phyloP scores from a whole-genome alignment of 1,140 invertebrate species.

The Drosophila ananassae region DNA sequence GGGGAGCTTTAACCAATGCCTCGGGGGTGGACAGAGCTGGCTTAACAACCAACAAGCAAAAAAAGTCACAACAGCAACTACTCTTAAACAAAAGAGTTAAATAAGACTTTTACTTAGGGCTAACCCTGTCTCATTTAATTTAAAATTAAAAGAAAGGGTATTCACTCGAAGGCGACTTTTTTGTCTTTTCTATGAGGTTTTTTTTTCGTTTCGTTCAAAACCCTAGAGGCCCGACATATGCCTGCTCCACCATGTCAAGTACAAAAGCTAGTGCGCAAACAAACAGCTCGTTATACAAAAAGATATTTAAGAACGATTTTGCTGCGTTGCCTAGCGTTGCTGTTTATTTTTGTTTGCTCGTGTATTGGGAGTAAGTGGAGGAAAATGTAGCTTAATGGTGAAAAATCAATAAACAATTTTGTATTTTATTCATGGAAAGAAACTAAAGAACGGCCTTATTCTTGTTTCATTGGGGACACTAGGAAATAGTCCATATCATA shows the following conservation, averaged over 20 bases:
- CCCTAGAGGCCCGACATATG: background rate
- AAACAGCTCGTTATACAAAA: background rate
- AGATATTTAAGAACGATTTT: background rate
- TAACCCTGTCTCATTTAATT: no score
- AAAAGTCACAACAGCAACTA: background rate
- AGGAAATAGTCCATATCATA: no score
- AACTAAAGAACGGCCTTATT: no score
- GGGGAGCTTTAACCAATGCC: background rate
- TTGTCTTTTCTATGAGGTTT: background rate
- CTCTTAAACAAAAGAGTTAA: no score
- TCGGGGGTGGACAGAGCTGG: background rate
- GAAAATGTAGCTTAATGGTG: background rate
- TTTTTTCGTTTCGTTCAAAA: background rate
- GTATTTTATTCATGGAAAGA: background rate
- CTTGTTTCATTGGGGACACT: no score
- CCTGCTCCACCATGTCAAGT: background rate
- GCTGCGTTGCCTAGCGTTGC: background rate
- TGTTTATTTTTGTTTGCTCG: background rate
- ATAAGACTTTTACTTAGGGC: no score
- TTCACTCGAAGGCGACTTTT: no score
- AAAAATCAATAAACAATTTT: conserved; percentile 1
- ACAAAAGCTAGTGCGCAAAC: background rate
- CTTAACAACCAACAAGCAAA: background rate
- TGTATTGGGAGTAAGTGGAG: background rate
- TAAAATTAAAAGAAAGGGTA: no score